These are phyloP conservation scores for Trichechus manatus DNA, from an alignment of 2,113 vertebrate species.

Conservation along the genomic window DNA sequence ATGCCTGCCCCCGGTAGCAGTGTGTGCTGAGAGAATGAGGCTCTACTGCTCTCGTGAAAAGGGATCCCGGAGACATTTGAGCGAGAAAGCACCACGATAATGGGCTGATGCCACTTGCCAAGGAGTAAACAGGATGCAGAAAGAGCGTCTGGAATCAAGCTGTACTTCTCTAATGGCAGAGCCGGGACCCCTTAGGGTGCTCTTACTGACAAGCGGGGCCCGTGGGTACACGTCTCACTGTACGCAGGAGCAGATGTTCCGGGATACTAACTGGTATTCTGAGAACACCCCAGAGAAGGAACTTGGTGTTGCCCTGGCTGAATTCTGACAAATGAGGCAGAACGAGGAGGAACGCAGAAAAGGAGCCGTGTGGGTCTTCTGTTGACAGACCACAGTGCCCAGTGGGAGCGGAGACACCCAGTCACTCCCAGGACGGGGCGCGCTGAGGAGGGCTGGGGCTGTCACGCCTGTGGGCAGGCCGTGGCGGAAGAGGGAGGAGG, in stretches of 20 bases:
- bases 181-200: rapidly evolving
- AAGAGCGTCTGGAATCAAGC: neutral
- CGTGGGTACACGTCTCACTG: no score
- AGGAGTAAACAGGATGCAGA: no score
- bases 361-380: rapidly evolving
- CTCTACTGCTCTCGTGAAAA: neutral
- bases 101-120: rapidly evolving
- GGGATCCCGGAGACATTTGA: neutral
- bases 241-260: neutral
- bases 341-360: neutral
- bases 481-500: no score
- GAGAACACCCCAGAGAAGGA: rapidly evolving
- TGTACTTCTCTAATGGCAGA: neutral
- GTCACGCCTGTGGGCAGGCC: neutral
- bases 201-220: neutral
- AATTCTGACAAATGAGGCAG: neutral
- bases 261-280: neutral
- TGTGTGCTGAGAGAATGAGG: neutral
- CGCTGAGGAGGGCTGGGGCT: no score
- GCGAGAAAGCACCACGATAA: neutral
- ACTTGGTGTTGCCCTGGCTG: rapidly evolving
- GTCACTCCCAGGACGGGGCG: neutral
- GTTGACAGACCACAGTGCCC: neutral
- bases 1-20: neutral
- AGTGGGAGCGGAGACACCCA: neutral